A percentile compares a stretch with the other conserved stretches of the same genome.
phyloP scores from a whole-genome alignment of 2,888 invertebrate genomes.

The Apamea anceps region DNA sequence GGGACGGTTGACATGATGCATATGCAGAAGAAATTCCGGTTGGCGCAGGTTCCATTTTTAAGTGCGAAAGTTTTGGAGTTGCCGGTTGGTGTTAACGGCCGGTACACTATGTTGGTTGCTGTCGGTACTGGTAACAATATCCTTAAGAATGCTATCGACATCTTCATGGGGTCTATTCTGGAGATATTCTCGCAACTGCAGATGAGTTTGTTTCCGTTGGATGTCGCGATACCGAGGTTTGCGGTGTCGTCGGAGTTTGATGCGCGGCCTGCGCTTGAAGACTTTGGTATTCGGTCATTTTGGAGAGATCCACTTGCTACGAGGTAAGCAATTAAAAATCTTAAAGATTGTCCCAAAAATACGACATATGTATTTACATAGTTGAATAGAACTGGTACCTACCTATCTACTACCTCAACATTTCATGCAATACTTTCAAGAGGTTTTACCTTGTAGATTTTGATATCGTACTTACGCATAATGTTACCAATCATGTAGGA shows the following conservation, averaged over 20 bases:
- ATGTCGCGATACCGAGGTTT: constrained; percentile 71
- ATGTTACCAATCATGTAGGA: neutral
- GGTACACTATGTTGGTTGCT: constrained; percentile 69
- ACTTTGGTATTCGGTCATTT: constrained; percentile 62
- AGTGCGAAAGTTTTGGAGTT: constrained; percentile 71
- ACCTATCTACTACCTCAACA: neutral
- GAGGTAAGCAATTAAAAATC: constrained; percentile 56
- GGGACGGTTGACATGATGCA: constrained; percentile 70
- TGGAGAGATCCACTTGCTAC: constrained; percentile 68
- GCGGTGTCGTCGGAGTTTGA: constrained; percentile 67
- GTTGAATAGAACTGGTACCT: neutral
- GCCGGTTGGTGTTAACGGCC: constrained; percentile 69
- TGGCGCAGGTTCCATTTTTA: constrained; percentile 65
- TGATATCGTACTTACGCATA: neutral
- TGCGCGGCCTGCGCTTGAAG: constrained; percentile 61
- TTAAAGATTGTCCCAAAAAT: neutral
- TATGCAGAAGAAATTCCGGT: constrained; percentile 63
- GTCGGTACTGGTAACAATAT: constrained; percentile 58
- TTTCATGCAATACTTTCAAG: neutral
- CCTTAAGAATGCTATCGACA: constrained; percentile 53
- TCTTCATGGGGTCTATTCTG: constrained; percentile 62
- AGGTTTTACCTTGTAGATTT: neutral
- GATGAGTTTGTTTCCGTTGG: constrained; percentile 67
- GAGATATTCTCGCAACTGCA: constrained; percentile 65
- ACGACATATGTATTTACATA: neutral